phyloP scores from a whole-genome alignment of 2,113 vertebrate genomes.

The Gasterosteus nipponicus region DNA sequence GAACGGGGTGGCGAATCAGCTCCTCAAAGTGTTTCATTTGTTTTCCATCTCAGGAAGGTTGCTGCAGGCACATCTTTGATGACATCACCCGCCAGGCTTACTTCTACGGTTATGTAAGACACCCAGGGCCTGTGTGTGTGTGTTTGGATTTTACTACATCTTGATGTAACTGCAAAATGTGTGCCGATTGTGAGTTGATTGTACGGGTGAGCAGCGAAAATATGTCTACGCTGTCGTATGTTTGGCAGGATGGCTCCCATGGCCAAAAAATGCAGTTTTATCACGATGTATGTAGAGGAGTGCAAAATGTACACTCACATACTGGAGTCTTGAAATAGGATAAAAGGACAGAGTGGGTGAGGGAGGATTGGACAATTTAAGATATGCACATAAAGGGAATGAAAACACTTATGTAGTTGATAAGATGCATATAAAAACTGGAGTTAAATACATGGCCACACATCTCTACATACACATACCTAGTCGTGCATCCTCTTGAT shows the following conservation, averaged over 20 bases:
- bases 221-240: slow-evolving; percentile 10
- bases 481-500: not conserved
- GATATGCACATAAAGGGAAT: not conserved
- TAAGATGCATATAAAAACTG: not conserved
- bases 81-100: slow-evolving; percentile 46
- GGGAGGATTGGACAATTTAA: slow-evolving; percentile 3
- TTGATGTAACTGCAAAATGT: slow-evolving; percentile 44
- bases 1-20: slow-evolving; percentile 60
- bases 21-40: slow-evolving; percentile 75
- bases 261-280: slow-evolving; percentile 25
- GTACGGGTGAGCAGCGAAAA: not conserved
- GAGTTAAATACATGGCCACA: not conserved
- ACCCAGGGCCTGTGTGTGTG: slow-evolving; percentile 15
- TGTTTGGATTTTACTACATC: slow-evolving; percentile 45
- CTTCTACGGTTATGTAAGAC: slow-evolving; percentile 63
- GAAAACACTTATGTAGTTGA: not conserved
- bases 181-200: slow-evolving; percentile 34
- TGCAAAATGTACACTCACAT: not conserved
- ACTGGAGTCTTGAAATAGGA: not conserved
- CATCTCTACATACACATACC: not conserved
- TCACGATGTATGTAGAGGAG: slow-evolving; percentile 14
- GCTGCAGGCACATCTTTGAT: slow-evolving; percentile 59
- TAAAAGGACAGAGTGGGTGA: not conserved
- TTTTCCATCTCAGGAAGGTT: slow-evolving; percentile 68
- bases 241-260: not conserved